Percentiles rank a stretch among this genome's conserved stretches.
Evolutionary conservation across 2,113 vertebrate genomes (phyloP).

Genomic region (Rana temporaria): DNA sequence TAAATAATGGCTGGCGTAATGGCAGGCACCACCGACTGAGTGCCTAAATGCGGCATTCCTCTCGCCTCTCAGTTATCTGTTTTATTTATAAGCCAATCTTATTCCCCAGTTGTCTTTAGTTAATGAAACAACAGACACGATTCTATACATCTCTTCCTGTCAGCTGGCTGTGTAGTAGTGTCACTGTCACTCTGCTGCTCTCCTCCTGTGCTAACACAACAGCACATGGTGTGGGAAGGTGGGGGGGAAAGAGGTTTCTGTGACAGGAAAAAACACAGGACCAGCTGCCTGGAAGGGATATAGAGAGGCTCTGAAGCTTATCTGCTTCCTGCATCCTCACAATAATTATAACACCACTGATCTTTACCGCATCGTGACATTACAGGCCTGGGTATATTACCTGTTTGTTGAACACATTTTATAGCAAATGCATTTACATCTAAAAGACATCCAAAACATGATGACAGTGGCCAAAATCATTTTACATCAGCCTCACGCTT

Average conservation of each 20-base stretch:
- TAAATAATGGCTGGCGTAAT: too few relatives aligned
- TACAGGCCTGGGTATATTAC: slow-evolving; percentile 4
- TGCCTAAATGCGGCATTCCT: not conserved
- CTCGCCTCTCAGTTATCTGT: slow-evolving; percentile 3
- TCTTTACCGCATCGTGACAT: slow-evolving; percentile 6
- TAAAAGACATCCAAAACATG: not conserved
- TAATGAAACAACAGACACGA: slow-evolving; percentile 24
- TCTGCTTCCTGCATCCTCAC: slow-evolving; percentile 51
- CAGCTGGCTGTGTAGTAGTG: slow-evolving; percentile 39
- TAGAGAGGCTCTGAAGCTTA: slow-evolving; percentile 52
- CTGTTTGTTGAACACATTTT: slow-evolving; percentile 28
- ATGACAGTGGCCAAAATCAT: too few relatives aligned
- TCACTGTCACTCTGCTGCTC: slow-evolving; percentile 14
- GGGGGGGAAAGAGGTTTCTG: slow-evolving; percentile 10
- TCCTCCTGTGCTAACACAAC: slow-evolving; percentile 12
- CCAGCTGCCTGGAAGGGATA: slow-evolving; percentile 56
- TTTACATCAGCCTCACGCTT: too few relatives aligned
- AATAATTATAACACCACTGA: slow-evolving; percentile 44
- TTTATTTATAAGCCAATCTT: slow-evolving; percentile 14
- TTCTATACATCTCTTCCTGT: slow-evolving; percentile 33
- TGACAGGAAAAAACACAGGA: slow-evolving; percentile 50
- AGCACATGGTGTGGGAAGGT: not conserved
- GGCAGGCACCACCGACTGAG: too few relatives aligned
- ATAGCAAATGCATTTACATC: not conserved
- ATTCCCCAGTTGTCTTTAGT: slow-evolving; percentile 26